Evolutionary conservation across 2,888 invertebrate species (phyloP).

Genomic region (Callinectes sapidus): DNA sequence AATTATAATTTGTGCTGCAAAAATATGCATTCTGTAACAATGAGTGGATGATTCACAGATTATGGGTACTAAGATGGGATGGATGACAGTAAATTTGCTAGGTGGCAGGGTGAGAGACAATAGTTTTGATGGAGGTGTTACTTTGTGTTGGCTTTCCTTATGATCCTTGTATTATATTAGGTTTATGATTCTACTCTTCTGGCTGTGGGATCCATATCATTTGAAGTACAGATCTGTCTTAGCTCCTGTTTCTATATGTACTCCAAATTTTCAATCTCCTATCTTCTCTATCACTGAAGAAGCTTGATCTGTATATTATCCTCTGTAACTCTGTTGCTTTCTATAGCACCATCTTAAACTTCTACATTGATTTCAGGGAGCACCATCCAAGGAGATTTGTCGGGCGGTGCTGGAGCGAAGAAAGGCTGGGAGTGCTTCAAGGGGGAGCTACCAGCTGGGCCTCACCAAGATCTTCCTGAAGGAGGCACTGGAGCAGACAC

Average conservation of each 20-base stretch:
- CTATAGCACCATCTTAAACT: neutral
- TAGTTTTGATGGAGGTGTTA: too few species aligned
- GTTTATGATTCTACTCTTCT: neutral
- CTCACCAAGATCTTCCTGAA: constrained; percentile 89
- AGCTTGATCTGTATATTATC: neutral
- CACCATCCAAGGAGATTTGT: constrained; percentile 88
- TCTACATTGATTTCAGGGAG: constrained; percentile 81
- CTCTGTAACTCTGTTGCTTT: neutral
- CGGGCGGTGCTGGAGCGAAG: constrained; percentile 84
- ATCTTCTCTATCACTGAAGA: too few species aligned
- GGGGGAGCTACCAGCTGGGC: constrained; percentile 89
- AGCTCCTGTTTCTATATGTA: neutral
- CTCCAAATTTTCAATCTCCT: too few species aligned
- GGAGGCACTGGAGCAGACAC: constrained; percentile 88
- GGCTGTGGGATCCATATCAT: neutral
- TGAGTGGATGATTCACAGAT: too few species aligned
- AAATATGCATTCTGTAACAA: too few species aligned
- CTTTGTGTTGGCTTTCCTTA: neutral
- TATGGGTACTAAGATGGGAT: too few species aligned
- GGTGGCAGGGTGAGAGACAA: too few species aligned
- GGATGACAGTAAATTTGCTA: too few species aligned
- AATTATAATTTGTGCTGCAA: too few species aligned
- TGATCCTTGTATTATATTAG: neutral
- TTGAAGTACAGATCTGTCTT: neutral
- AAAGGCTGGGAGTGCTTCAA: constrained; percentile 73